Evolutionary conservation across 2,888 invertebrate species (phyloP).

Genomic region (Mylabris sibirica): DNA sequence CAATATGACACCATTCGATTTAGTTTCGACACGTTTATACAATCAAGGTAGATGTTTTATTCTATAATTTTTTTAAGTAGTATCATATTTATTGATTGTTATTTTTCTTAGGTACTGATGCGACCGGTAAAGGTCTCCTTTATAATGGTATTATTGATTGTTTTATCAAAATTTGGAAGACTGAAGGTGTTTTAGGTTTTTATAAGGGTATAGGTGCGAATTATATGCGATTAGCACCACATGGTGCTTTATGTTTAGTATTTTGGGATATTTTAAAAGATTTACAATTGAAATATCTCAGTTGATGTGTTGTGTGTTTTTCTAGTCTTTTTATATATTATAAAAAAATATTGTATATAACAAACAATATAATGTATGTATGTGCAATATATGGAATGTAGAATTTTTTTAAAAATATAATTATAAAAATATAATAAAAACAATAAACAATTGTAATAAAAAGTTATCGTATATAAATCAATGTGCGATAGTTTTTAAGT

Average conservation of each 20-base stretch:
- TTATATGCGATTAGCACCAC: constrained; percentile 88
- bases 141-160: constrained; percentile 81
- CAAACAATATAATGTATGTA: not conserved
- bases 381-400: constrained; percentile 4
- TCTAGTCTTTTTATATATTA: not conserved
- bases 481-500: not conserved
- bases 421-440: not conserved
- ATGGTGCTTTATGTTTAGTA: constrained; percentile 84
- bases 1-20: constrained; percentile 87
- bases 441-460: not conserved
- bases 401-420: not conserved
- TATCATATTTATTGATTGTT: too few species aligned
- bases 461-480: not conserved
- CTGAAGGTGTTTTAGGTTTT: constrained; percentile 81
- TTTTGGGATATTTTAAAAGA: constrained; percentile 76
- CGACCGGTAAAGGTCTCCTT: constrained; percentile 67
- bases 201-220: constrained; percentile 92
- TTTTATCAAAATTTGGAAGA: constrained; percentile 74
- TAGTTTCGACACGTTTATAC: constrained; percentile 86
- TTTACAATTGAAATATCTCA: constrained; percentile 43
- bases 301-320: constrained; percentile 4
- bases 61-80: too few species aligned
- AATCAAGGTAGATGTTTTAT: constrained; percentile 77
- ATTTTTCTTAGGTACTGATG: constrained; percentile 73
- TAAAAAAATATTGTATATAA: not conserved